phyloP scores from a whole-genome alignment of 2,113 vertebrate species.

The Ailurus styani region DNA sequence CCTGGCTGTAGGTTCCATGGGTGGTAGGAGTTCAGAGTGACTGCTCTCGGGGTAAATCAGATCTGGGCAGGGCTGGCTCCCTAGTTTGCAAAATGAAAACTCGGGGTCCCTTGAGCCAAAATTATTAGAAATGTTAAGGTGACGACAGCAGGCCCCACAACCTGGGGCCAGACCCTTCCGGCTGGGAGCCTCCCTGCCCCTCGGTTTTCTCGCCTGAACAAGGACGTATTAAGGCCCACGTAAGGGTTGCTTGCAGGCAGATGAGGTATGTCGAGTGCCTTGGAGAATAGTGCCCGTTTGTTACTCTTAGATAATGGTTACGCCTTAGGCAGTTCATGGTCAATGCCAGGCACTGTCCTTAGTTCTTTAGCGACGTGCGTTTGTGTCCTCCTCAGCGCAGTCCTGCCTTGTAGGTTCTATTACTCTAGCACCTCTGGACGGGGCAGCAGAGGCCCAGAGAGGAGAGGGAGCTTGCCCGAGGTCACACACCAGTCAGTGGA shows the following conservation, averaged over 20 bases:
- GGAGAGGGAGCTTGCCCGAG: background rate
- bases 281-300: background rate
- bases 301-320: background rate
- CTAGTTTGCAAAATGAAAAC: background rate
- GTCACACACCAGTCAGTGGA: background rate
- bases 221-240: background rate
- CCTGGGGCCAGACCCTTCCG: background rate
- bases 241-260: background rate
- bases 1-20: background rate
- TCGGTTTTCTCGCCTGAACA: background rate
- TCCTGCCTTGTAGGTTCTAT: background rate
- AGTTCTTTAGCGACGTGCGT: background rate
- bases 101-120: background rate
- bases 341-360: background rate
- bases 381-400: background rate
- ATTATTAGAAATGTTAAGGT: background rate
- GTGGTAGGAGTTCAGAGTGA: background rate
- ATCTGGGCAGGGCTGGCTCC: background rate
- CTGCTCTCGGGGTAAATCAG: background rate
- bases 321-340: background rate
- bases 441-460: background rate
- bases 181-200: background rate
- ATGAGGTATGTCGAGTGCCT: background rate
- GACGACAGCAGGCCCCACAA: background rate
- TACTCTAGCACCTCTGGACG: background rate